Evolutionary conservation across 2,888 invertebrate species (phyloP), one percentile per base, ranked within the genome.

Genomic region (Trissolcus japonicus): DNA sequence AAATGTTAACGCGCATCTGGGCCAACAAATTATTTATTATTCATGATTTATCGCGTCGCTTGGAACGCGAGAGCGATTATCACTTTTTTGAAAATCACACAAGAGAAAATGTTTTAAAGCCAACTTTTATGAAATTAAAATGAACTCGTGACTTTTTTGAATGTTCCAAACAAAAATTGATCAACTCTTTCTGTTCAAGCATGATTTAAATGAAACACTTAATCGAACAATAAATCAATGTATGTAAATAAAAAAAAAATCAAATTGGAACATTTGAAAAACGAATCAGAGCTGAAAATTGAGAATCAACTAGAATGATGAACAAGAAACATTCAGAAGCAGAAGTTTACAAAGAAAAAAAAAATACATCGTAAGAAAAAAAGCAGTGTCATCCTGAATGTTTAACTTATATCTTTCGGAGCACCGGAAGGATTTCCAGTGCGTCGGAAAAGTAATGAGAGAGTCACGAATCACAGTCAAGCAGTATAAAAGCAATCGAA

Each of bases 31-130:
- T 54, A 35, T 69, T 60, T 54, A 35, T 69, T 57, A 46, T 54
- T 21, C 29, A 51, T 51, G 55, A 62, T 68, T 63, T 46, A 67
- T 76, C 67, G 67, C 67, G 71, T 62, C 71, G 71, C 67, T 76
- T 76, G 72, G 72, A 76, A 72, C 67, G 67, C 63, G 65, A 59
- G 62, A 43, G n/a, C 43, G 43, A 43, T 14, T n/a, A 43, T 43
- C 43, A 13, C 9, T 43, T 43, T 43, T 43, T n/a, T 43, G 3
- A 43, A n/a, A n/a, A n/a, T n/a, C n/a, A 14, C 13, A 43, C n/a
- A 13, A 13, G 43, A 43, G 11, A 14, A 43, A 43, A 43, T 43
- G 13, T 25, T 25, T 25, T 25, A 25, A 25, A 14, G 43, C 43
- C 4, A 6, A n/a, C 3, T 43, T 43, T n/a, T 11, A 13, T 43